Base-by-base conservation (phyloP, 2,113 vertebrate species). In the Vulpes ferrilata region DNA sequence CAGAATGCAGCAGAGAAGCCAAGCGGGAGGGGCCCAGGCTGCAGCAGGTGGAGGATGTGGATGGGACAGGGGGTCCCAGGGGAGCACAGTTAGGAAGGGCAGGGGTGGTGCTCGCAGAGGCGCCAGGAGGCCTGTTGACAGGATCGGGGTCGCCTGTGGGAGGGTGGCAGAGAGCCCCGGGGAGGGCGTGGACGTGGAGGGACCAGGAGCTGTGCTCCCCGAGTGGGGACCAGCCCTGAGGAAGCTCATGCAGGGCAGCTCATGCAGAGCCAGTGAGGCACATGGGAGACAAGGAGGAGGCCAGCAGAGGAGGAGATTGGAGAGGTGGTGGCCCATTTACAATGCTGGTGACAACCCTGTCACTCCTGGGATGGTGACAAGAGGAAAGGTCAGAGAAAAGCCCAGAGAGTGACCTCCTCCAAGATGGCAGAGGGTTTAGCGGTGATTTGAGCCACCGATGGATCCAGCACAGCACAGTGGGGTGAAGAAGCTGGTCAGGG, bases 231-330 rank as follows among this genome's bases (percentile, higher is more conserved):
- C 55, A 9, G 38, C 6, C 7, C 0, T 5, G 57, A 76, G 7
- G 43, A 71, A 78, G 38, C 23, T n/a, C 27, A 4, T 25, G 30
- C 27, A 59, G 67, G 51, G 1, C 5, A 11, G 19, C 4, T 9
- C 1, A 23, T 43, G 19, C 1, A 1, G 27, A n/a, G 20, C 0
- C 2, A 7, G 20, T 48, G 11, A 43, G 3, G 76, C 32, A 15
- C 3, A 13, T 17, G 19, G 19, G 35, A 15, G 20, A 82, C 27
- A 17, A 20, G 15, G 27, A 22, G 9, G 23, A n/a, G 3, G 2
- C 23, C 32, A 16, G 55, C 7, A 62, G 43, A 64, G 15, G 19
- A 76, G 25, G 30, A 2, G 10, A 9, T 6, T 7, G 7, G 4
- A 23, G 17, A 16, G 23, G 32, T 15, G 5, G 11, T 6, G 60